These are phyloP conservation scores for Poecilia gillii DNA, from an alignment of 2,797 vertebrate species.

Conservation along the genomic window DNA sequence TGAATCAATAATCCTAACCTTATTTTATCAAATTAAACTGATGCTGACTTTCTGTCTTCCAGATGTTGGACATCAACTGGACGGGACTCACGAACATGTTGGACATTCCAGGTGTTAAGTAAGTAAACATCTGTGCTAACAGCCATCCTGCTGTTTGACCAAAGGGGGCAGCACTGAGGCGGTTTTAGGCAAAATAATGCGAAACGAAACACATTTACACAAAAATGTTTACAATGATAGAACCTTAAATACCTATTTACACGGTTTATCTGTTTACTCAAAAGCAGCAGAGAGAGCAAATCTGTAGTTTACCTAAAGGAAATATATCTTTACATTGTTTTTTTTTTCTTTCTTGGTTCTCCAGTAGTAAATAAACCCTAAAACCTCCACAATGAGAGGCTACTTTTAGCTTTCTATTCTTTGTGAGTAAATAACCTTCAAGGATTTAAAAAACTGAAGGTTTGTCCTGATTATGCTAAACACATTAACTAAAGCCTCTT, in stretches of 20 bases:
- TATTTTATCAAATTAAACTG: background rate
- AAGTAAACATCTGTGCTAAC: constrained; percentile 64
- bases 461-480: constrained; percentile 1
- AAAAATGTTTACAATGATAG: too few relatives aligned
- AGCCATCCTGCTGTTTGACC: background rate
- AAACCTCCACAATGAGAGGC: background rate
- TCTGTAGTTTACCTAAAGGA: background rate
- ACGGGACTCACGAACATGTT: constrained; percentile 97
- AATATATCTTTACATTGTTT: too few relatives aligned
- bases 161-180: too few relatives aligned
- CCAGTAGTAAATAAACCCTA: background rate
- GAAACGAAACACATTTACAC: too few relatives aligned
- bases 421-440: background rate
- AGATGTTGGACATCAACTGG: constrained; percentile 97
- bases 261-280: background rate
- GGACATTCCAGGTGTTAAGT: constrained; percentile 96
- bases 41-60: constrained; percentile 44
- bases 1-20: background rate
- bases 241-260: too few relatives aligned
- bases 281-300: background rate
- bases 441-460: background rate
- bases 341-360: too few relatives aligned
- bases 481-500: background rate
- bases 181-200: too few relatives aligned
- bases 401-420: background rate